Base-by-base conservation (phyloP, 2,113 vertebrate genomes). In the Motacilla alba region DNA sequence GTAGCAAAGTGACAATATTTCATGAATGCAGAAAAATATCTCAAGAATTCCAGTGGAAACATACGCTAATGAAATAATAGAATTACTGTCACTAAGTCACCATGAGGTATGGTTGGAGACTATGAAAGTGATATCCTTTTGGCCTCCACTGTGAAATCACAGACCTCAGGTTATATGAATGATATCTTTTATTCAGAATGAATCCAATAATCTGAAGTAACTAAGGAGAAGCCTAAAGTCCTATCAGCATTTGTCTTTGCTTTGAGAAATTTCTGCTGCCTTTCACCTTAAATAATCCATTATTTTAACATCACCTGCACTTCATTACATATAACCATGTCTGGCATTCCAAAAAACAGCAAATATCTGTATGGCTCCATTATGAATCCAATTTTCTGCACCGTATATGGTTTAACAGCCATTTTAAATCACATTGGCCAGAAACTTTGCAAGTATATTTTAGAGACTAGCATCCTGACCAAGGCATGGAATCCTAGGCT, bases 351-450 rank as follows among this genome's bases (percentile, higher is more conserved):
- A 96, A 84, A 92, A 70, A 67, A 19, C 31, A 73, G 13, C 0
- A 3, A 80, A 55, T 91, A 92, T 94, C 39, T 81, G 18, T 31
- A 47, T 74, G 52, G 82, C 80, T 93, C 74, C 73, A 58, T 96
- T 95, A 92, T 70, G 53, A 82, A 94, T 58, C 60, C 37, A 83
- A 91, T 96, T 97, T 98, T 96, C 90, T 94, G 44, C 72, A 52
- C 52, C n/a, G 13, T 74, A 64, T 89, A 81, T 84, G 52, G 43
- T 52, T 90, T 94, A 89, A 83, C 47, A 91, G 60, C 35, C 85
- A 92, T 96, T 95, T 97, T 49, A 95, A 95, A 84, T 94, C 87
- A 94, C 50, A 84, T 66, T 85, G 62, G 5, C 37, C 46, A 63
- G 64, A 93, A 95, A 83, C 6, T 64, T 76, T 64, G 37, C 30